These are phyloP conservation scores for Psittacus erithacus DNA, from an alignment of 2,113 vertebrate species.

Conservation along the genomic window DNA sequence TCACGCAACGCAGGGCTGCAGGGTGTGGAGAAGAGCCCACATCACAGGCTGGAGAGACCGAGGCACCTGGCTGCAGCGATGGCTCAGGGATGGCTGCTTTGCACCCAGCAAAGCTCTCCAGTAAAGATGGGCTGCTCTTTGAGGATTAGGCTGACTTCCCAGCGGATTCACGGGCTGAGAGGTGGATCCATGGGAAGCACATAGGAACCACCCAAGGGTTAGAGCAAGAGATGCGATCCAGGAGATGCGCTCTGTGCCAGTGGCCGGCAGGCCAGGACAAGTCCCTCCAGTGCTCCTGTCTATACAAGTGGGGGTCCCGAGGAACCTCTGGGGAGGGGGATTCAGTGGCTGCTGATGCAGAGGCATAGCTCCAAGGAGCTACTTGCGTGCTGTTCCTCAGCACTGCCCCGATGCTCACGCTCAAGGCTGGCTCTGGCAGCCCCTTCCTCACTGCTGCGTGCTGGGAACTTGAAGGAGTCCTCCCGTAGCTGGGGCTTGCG, in stretches of 20 bases:
- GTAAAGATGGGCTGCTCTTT: not conserved
- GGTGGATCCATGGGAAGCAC: not conserved
- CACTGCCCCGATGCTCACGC: accelerated
- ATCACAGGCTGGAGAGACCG: not conserved
- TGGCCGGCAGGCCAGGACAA: not conserved
- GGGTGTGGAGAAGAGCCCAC: not conserved
- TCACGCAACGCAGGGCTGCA: not conserved
- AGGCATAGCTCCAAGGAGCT: not conserved
- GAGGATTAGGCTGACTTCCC: not conserved
- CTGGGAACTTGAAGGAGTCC: not conserved
- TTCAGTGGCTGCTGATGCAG: accelerated
- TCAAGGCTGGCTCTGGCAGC: not conserved
- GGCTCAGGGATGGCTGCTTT: accelerated
- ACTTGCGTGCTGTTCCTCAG: accelerated
- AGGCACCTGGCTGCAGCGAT: accelerated
- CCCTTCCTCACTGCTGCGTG: not conserved
- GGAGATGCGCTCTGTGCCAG: not conserved
- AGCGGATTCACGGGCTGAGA: not conserved
- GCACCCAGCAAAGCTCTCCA: not conserved
- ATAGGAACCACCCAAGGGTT: not conserved
- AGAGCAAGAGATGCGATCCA: not conserved
- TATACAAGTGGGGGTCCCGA: accelerated
- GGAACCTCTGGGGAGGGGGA: not conserved
- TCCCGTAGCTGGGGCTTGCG: not conserved
- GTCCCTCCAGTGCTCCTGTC: not conserved